phyloP scores from a whole-genome alignment of 2,113 vertebrate species.

The Sorex fumeus region DNA sequence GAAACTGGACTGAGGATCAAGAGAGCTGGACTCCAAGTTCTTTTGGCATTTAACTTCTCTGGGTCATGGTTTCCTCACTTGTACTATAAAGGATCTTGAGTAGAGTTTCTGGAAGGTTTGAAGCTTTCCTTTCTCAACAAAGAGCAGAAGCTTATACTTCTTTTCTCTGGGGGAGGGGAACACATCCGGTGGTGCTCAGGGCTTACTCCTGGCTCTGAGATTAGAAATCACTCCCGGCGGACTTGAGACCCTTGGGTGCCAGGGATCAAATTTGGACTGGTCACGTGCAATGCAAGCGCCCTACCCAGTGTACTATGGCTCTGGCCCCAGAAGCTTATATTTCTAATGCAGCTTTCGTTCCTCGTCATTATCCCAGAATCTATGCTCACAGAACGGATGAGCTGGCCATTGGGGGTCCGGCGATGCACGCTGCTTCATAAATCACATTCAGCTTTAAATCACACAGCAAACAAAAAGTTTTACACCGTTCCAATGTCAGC shows the following conservation, averaged over 20 bases:
- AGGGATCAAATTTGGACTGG: no score
- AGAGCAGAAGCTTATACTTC: no score
- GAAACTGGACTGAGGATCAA: neutral
- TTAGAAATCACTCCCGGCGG: no score
- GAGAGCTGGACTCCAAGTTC: neutral
- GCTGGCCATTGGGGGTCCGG: neutral
- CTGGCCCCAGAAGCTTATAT: neutral
- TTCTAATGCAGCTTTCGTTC: neutral
- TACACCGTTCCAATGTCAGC: conserved; percentile 70
- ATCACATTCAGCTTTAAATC: conserved; percentile 68
- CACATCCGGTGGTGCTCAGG: no score
- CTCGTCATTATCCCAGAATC: neutral
- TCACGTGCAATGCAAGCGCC: no score
- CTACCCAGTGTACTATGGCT: no score
- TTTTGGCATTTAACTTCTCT: neutral
- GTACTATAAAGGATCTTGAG: neutral
- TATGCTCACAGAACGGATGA: neutral
- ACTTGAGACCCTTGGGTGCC: no score
- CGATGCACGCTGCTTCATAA: conserved; percentile 30
- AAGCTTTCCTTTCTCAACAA: neutral
- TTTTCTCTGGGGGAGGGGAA: no score
- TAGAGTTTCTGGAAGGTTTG: neutral
- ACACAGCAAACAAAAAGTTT: conserved; percentile 72
- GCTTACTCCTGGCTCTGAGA: no score
- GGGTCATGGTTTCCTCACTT: neutral